phyloP scores from a whole-genome alignment of 2,797 vertebrate species.

The Centroberyx gerrardi region DNA sequence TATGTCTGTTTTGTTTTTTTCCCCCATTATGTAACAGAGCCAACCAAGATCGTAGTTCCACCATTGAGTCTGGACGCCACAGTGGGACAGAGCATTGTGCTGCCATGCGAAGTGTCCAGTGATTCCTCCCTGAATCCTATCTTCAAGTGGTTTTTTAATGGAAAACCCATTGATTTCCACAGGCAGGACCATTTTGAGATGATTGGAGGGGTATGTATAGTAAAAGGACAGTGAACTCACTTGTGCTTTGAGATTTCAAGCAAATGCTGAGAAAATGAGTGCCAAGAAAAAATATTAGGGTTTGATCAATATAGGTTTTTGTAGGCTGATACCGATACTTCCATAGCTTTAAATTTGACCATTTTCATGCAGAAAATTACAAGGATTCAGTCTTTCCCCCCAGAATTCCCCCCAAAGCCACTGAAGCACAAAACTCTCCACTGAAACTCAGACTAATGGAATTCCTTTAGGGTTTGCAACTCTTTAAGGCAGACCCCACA shows the following conservation, averaged over 20 bases:
- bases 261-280: slow-evolving; percentile 1
- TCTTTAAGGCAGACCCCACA: no score
- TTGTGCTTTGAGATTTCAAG: slow-evolving; percentile 18
- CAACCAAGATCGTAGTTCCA: slow-evolving; percentile 86
- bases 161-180: slow-evolving; percentile 86
- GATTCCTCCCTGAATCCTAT: slow-evolving; percentile 86
- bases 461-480: no score
- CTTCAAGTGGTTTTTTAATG: slow-evolving; percentile 92
- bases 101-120: slow-evolving; percentile 90
- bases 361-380: no score
- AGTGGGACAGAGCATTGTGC: slow-evolving; percentile 91
- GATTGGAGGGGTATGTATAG: slow-evolving; percentile 89
- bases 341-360: no score
- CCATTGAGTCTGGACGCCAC: slow-evolving; percentile 89
- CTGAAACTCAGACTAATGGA: no score
- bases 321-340: background rate
- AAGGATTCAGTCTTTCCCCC: no score
- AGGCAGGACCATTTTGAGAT: slow-evolving; percentile 90
- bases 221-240: background rate
- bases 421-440: no score
- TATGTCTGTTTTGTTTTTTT: background rate
- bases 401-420: no score
- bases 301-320: slow-evolving; percentile 15
- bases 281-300: background rate
- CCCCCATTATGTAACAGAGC: slow-evolving; percentile 79